These are phyloP conservation scores for Pegoplata infirma DNA, from an alignment of 2,888 invertebrate species.

Conservation along the genomic window DNA sequence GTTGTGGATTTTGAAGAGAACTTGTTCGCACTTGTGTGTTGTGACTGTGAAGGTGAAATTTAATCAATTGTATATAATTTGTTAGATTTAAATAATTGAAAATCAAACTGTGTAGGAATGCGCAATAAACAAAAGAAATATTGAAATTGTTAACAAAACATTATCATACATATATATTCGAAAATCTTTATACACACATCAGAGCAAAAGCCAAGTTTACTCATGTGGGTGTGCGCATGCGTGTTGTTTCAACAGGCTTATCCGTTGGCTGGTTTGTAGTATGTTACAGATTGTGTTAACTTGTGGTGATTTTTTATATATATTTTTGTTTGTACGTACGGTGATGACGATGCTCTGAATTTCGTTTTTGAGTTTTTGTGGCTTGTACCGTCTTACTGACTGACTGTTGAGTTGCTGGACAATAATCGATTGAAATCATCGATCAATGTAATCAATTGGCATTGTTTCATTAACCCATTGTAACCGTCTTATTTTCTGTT, in stretches of 20 bases:
- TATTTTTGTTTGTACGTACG: too few species aligned
- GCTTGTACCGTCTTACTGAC: slow-evolving; percentile 32
- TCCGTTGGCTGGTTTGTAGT: not conserved
- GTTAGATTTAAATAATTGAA: slow-evolving; percentile 69
- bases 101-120: slow-evolving; percentile 38
- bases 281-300: slow-evolving; percentile 55
- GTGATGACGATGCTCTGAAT: slow-evolving; percentile 57
- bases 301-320: slow-evolving; percentile 44
- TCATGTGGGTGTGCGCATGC: slow-evolving; percentile 62
- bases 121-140: slow-evolving; percentile 18
- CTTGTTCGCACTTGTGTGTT: slow-evolving; percentile 19
- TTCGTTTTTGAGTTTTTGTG: slow-evolving; percentile 3
- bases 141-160: not conserved
- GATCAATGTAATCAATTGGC: slow-evolving; percentile 71
- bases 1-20: slow-evolving; percentile 11
- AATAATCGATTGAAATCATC: slow-evolving; percentile 77
- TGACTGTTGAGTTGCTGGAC: slow-evolving; percentile 66
- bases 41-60: slow-evolving; percentile 65
- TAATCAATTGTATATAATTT: slow-evolving; percentile 77
- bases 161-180: not conserved
- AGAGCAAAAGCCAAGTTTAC: slow-evolving; percentile 13
- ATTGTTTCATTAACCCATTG: slow-evolving; percentile 65
- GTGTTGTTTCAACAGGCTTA: slow-evolving; percentile 34
- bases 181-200: slow-evolving; percentile 27
- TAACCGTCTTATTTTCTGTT: slow-evolving; percentile 34